Evolutionary conservation across 1,140 invertebrate genomes (phyloP).

Genomic region (Drosophila suzukii): DNA sequence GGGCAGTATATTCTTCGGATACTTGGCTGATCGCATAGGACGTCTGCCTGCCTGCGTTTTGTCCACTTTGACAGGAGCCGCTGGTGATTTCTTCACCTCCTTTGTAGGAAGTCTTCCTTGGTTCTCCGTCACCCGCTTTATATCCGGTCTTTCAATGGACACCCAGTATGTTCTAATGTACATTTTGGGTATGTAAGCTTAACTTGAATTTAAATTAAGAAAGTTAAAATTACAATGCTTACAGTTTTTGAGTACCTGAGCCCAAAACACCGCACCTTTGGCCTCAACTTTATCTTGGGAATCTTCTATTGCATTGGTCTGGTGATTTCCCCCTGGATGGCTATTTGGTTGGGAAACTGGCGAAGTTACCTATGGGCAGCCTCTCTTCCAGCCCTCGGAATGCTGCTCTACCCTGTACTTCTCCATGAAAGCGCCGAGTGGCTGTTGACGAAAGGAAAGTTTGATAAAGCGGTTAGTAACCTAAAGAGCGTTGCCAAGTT

Average conservation of each 20-base stretch:
- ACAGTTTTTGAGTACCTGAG: conserved; percentile 87
- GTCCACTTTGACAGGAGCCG: conserved; percentile 85
- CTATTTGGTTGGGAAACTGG: conserved; percentile 86
- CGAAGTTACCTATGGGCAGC: conserved; percentile 85
- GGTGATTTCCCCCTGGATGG: conserved; percentile 86
- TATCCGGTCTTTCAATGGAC: conserved; percentile 87
- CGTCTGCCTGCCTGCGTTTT: conserved; percentile 86
- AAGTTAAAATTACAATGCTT: neutral
- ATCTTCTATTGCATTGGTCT: conserved; percentile 86
- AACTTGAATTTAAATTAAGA: too few species aligned
- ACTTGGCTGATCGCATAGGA: conserved; percentile 86
- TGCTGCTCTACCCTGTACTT: conserved; percentile 85
- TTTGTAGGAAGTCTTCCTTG: conserved; percentile 84
- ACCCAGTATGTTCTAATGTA: conserved; percentile 87
- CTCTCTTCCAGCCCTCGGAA: conserved; percentile 85
- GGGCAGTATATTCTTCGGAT: conserved; percentile 86
- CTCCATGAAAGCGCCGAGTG: conserved; percentile 88
- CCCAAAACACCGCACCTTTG: conserved; percentile 86
- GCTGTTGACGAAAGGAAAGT: conserved; percentile 86
- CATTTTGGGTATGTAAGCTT: conserved; percentile 85
- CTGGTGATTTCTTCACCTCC: conserved; percentile 86
- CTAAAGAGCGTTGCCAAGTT: conserved; percentile 86
- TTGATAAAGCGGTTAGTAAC: conserved; percentile 85
- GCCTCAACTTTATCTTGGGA: conserved; percentile 86
- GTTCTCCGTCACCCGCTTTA: conserved; percentile 85